Evolutionary conservation across 2,113 vertebrate genomes (phyloP), one percentile per base, ranked within the genome.

Genomic region (Gobio gobio): DNA sequence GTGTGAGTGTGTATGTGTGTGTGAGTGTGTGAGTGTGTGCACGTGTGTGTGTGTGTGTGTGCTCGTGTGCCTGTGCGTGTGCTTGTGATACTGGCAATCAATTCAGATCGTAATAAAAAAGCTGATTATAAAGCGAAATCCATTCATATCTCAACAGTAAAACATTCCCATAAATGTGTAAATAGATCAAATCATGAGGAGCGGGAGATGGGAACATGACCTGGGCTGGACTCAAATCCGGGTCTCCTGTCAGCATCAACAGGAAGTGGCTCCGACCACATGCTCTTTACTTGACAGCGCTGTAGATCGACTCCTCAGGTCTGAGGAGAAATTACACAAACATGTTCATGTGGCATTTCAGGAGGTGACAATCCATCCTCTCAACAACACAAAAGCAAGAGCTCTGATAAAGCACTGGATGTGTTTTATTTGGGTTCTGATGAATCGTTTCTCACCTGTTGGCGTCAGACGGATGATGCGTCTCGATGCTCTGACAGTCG

Each of bases 221-320:
- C 3, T 68, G 16, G 3, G 3, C 8, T 68, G 16, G 8, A 72
- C 20, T 45, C 68, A 45, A 45, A n/a, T 6, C 16, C 29, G 36
- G 20, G 4, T 72, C 40, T 72, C 68, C 2, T 2, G 13, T 43
- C 3, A 12, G 1, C 20, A 72, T 70, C 36, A 70, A 5, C 16
- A 40, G 14, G 3, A 40, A 1, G 5, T 2, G 1, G 64, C 1
- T 72, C 2, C 14, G 22, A 72, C 0, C 24, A 16, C 51, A 78
- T 58, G 75, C 8, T 78, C 26, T 58, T 78, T 33, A 78, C 12
- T 40, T 78, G 54, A 59, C 4, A 59, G 75, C 59, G 33, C 75
- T 78, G 75, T 78, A 78, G 54, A 78, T 78, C 10, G 59, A 10
- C 1, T 78, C 51, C 33, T 20, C 20, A 13, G 51, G 59, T 22